Base-by-base conservation (phyloP, 2,113 vertebrate species). In the Larimichthys polyactis region DNA sequence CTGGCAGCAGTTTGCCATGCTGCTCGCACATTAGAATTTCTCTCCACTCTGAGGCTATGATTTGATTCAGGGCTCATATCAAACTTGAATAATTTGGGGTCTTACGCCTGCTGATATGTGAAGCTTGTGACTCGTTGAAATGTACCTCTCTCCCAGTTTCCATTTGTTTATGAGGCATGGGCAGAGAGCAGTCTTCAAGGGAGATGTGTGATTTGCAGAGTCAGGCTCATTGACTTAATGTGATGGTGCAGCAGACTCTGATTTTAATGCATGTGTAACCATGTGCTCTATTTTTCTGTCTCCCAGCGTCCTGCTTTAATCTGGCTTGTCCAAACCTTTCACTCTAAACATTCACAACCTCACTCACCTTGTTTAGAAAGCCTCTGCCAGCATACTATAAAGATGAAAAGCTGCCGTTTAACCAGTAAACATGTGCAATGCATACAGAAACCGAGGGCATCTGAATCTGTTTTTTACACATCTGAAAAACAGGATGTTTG, bases 41-140 rank as follows among this genome's bases (percentile, higher is more conserved):
- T 74, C 52, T 43, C 66, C 71, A 48, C 60, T 58, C 74, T 10
- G 7, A 74, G 44, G 29, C 79, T 64, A 40, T 65, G 12, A 83
- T 89, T 84, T 80, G 67, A 91, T 89, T 91, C 68, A 44, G 22
- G 19, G 29, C 85, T 89, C 49, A 63, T 69, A 69, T 84, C 66
- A 77, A 66, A 84, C 76, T 80, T 84, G 76, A 84, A 87, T 87
- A 71, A 91, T 88, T 84, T 86, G 83, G 51, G 43, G 72, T 81
- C 69, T 81, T 69, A 48, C 62, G 63, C 59, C 78, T 79, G 70
- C 73, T 67, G 80, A 74, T 73, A 82, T 17, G 20, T 76, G 67
- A 75, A 75, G 74, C 72, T 48, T 32, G 60, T 51, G 60, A 49
- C 74, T 80, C 19, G 17, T 79, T 87, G 57, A 83, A 86, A 83